A percentile compares a stretch with the other conserved stretches of the same genome.
phyloP scores from a whole-genome alignment of 2,888 invertebrate species.

The Chalcis sispes region DNA sequence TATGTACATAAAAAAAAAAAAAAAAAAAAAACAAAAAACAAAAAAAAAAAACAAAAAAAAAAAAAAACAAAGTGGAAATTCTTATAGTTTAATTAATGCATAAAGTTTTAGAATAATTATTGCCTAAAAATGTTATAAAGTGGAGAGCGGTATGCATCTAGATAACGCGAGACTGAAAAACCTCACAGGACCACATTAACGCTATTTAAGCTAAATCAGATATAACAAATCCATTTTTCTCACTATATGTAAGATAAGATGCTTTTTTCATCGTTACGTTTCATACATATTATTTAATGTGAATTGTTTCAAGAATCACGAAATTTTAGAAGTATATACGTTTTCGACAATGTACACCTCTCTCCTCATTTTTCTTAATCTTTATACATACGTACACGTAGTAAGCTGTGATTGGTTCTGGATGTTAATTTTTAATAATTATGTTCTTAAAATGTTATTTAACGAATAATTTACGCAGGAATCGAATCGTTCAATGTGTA shows the following conservation, averaged over 20 bases:
- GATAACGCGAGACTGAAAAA: slow-evolving; percentile 58
- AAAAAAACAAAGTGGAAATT: too few species aligned
- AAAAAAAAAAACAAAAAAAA: too few species aligned
- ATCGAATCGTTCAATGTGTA: slow-evolving; percentile 59
- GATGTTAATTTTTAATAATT: slow-evolving; percentile 66
- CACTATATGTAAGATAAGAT: slow-evolving; percentile 41
- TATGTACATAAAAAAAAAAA: slow-evolving; percentile 58
- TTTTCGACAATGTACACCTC: slow-evolving; percentile 56
- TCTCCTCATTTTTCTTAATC: slow-evolving; percentile 58
- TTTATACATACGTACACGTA: slow-evolving; percentile 61
- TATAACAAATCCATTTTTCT: slow-evolving; percentile 49
- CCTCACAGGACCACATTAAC: slow-evolving; percentile 48
- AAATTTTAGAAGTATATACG: slow-evolving; percentile 49
- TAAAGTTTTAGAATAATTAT: slow-evolving; percentile 57
- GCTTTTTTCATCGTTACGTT: slow-evolving; percentile 35
- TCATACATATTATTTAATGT: slow-evolving; percentile 31
- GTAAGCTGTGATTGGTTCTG: slow-evolving; percentile 70
- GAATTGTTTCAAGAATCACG: slow-evolving; percentile 37
- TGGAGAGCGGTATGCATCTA: slow-evolving; percentile 56
- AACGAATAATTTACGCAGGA: slow-evolving; percentile 59
- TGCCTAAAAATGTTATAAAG: slow-evolving; percentile 59
- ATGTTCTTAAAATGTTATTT: slow-evolving; percentile 62
- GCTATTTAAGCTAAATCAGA: slow-evolving; percentile 31
- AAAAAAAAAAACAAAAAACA: too few species aligned
- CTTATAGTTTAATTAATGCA: slow-evolving; percentile 57